Base-by-base conservation (phyloP, 1,140 invertebrate species). In the Atopsyche davidsoni region DNA sequence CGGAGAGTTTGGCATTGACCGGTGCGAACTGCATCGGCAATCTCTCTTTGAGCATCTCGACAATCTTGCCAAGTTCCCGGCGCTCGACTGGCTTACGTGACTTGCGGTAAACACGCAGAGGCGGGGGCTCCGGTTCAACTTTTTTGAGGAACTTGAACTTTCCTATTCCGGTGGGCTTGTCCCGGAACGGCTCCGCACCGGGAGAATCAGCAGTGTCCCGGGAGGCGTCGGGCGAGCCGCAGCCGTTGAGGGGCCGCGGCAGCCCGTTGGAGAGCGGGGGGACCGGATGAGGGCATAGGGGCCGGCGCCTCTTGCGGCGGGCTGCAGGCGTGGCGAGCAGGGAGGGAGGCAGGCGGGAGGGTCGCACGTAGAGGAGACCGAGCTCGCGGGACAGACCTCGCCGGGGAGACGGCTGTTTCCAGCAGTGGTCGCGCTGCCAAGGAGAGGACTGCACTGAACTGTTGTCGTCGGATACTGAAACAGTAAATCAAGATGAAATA, bases 401-500 rank as follows among this genome's bases (percentile, higher is more conserved):
- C 46, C 81, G 79, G 23, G 89, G 87, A 55, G 78, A 72, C 21
- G 77, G 71, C 67, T 91, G 87, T 64, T 91, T 91, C 86, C 87
- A 91, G 60, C 82, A 83, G 65, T 89, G 87, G 67, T 92, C 87
- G 53, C 87, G 76, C 67, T 88, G 85, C 86, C 87, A 89, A 46
- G 87, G 87, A 59, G 87, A 91, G 34, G 87, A 90, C 62, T 90
- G 86, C 58, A 90, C 79, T 24, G 87, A 91, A 60, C 85, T 89
- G 70, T 89, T 90, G 65, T 91, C 87, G 75, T 90, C 88, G 59
- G 87, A 89, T 71, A 87, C 86, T 85, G 58, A 46, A 71, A 70
- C 6, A 14, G 35, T 7, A 13, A 38, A 38, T 38, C 6, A 38
- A 38, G 35, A 48, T 25, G 10, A 24, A n/a, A 49, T 4, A 49